Percentiles rank a stretch among this genome's conserved stretches.
phyloP scores from a whole-genome alignment of 2,888 invertebrate genomes.

The Polylopha cassiicola region DNA sequence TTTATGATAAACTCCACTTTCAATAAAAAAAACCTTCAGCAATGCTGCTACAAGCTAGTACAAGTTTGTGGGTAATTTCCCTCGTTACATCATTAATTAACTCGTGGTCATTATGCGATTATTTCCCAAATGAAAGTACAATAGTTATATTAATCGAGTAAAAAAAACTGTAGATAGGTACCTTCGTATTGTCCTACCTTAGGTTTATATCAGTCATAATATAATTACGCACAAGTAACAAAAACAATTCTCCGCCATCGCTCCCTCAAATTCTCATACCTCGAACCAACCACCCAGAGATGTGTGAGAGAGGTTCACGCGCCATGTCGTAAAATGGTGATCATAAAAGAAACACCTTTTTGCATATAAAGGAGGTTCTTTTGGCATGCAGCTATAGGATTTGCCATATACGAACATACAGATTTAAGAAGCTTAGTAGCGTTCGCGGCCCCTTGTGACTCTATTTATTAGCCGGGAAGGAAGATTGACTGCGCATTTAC shows the following conservation, averaged over 20 bases:
- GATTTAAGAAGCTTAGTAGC: constrained; percentile 10
- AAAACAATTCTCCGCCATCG: not conserved
- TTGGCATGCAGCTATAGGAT: constrained; percentile 17
- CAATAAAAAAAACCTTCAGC: too few species aligned
- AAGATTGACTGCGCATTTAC: constrained; percentile 6
- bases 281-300: constrained; percentile 26
- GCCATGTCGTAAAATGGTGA: constrained; percentile 53
- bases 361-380: constrained; percentile 34
- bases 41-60: too few species aligned
- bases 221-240: not conserved
- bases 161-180: too few species aligned
- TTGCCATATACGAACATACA: constrained; percentile 13
- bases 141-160: too few species aligned
- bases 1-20: too few species aligned
- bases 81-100: too few species aligned
- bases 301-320: constrained; percentile 35
- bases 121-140: too few species aligned
- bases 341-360: constrained; percentile 69
- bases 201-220: not conserved
- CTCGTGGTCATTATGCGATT: too few species aligned
- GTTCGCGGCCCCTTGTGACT: constrained; percentile 12
- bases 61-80: too few species aligned
- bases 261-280: not conserved
- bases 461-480: constrained; percentile 11
- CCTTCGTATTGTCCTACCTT: not conserved